Evolutionary conservation across 2,888 invertebrate species (phyloP).

Genomic region (Orchestes rusci): DNA sequence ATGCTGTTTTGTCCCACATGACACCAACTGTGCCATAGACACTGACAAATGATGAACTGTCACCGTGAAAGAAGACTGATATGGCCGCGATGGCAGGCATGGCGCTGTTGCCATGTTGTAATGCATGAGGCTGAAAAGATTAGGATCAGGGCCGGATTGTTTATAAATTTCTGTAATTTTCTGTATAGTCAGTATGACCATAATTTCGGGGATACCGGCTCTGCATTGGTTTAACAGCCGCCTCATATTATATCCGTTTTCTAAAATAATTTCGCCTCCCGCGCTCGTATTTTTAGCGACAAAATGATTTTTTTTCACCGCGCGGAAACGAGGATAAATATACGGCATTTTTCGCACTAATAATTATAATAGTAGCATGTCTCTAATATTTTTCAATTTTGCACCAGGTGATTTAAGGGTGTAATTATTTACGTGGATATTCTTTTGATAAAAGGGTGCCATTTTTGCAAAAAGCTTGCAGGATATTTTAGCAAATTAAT

Average conservation of each 20-base stretch:
- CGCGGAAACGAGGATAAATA: conserved; percentile 41
- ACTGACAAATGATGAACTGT: conserved; percentile 50
- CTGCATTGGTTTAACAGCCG: conserved; percentile 9
- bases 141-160: conserved; percentile 12
- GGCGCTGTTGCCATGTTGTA: conserved; percentile 10
- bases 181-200: too few species aligned
- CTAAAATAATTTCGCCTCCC: conserved; percentile 38
- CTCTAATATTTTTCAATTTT: conserved; percentile 42
- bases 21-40: conserved; percentile 47
- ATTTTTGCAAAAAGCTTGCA: conserved; percentile 8
- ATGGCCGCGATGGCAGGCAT: conserved; percentile 41
- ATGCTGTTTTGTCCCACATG: conserved; percentile 48
- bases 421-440: conserved; percentile 23
- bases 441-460: conserved; percentile 23
- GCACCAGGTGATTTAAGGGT: conserved; percentile 35
- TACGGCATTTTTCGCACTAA: conserved; percentile 41
- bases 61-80: conserved; percentile 50
- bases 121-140: conserved; percentile 23
- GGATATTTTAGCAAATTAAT: too few species aligned
- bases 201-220: too few species aligned
- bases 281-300: conserved; percentile 37
- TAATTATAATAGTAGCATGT: conserved; percentile 41
- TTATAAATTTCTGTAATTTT: conserved; percentile 1
- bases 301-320: conserved; percentile 31
- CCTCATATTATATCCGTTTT: conserved; percentile 31